Evolutionary conservation across 2,888 invertebrate genomes (phyloP), one percentile per base, ranked within the genome.

Genomic region (Drosophila kuntzei): DNA sequence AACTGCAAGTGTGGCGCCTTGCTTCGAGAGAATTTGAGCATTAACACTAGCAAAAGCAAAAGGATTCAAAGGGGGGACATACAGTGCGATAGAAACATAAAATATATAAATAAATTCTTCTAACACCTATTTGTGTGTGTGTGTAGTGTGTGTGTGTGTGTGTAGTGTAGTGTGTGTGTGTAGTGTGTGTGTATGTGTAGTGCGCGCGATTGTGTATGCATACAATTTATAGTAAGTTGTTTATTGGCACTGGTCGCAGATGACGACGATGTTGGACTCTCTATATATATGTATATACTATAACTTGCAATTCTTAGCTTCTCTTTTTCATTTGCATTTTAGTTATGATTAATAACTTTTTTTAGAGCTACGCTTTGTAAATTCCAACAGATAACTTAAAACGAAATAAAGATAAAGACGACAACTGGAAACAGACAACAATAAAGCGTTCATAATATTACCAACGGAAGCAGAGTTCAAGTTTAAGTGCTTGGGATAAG

Each of bases 371-470:
- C 39, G 59, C 57, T 63, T 64, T 64, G 58, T 58, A 49, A 66
- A 66, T 70, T 76, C 51, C 54, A 76, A 71, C 69, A 76, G 57
- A 36, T 53, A 63, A 69, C 74, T 77, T 77, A 72, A 65, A 71
- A 80, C 61, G 43, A 80, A 76, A 69, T 68, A 68, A 66, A 27
- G 65, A 76, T 67, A 63, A 68, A 41, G 63, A 70, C 69, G 60
- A 71, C 71, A 71, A 70, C 65, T 65, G 83, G 66, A 71, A 85
- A 81, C 86, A 81, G 79, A 85, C 82, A 83, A 84, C 81, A 82
- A 76, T 82, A 62, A 79, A 82, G 79, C 72, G 50, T 63, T 82
- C 50, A 58, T 55, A 57, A 63, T 68, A 47, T 71, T 12, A 69
- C 69, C 39, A 84, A 76, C 72, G 63, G 67, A 76, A 79, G 79